These are phyloP conservation scores for Macrotis lagotis DNA, from an alignment of 2,113 vertebrate genomes.

Conservation along the genomic window DNA sequence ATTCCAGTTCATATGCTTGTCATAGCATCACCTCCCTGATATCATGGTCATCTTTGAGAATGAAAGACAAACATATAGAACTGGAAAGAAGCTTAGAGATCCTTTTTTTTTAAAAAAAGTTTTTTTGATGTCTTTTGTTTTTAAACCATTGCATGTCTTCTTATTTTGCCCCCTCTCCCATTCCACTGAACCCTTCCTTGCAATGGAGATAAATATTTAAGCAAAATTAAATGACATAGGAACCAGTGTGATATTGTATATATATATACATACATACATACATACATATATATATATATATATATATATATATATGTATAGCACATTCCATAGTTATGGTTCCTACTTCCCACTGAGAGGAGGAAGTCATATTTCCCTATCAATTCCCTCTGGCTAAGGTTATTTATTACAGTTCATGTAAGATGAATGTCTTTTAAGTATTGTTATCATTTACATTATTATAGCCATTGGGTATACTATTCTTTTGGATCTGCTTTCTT, in stretches of 20 bases:
- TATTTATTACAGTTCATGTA: not conserved
- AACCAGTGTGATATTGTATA: not conserved
- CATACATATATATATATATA: not conserved
- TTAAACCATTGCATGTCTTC: not conserved
- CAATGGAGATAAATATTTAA: not conserved
- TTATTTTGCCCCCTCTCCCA: not conserved
- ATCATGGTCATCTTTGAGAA: too few relatives aligned
- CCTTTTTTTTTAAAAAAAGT: not conserved
- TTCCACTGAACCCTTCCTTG: not conserved
- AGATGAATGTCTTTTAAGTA: not conserved
- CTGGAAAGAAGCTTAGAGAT: not conserved
- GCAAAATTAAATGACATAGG: not conserved
- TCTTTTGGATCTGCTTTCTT: not conserved
- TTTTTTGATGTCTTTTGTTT: not conserved
- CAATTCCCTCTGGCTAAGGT: not conserved
- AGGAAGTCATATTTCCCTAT: not conserved
- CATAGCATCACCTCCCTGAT: too few relatives aligned
- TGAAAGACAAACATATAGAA: too few relatives aligned
- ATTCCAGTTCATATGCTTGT: too few relatives aligned
- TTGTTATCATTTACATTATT: not conserved
- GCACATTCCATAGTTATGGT: not conserved
- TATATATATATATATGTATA: not conserved
- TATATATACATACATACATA: too few relatives aligned
- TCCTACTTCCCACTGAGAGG: not conserved
- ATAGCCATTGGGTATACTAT: not conserved